Evolutionary conservation across 1,140 invertebrate species (phyloP).

Genomic region (Lepidostoma basale): DNA sequence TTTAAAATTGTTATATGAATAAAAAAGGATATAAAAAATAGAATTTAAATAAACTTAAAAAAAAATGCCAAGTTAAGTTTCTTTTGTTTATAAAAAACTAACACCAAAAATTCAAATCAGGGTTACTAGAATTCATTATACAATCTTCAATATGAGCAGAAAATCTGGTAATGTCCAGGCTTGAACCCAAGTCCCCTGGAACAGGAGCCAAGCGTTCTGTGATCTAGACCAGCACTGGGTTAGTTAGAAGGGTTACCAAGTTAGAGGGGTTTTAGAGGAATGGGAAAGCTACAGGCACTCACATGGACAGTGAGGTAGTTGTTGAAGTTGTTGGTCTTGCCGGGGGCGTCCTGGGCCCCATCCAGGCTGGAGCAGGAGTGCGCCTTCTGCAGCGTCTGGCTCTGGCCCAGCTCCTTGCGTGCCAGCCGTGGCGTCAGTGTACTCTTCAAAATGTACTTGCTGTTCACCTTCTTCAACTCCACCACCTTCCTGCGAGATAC

Average conservation of each 20-base stretch:
- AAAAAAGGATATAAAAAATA: too few species aligned
- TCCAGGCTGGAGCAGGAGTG: slow-evolving; percentile 73
- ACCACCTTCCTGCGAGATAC: slow-evolving; percentile 73
- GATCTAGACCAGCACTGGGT: background rate
- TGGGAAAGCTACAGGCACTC: slow-evolving; percentile 51
- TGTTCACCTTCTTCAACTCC: slow-evolving; percentile 81
- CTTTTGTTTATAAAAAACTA: too few species aligned
- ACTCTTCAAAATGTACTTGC: slow-evolving; percentile 82
- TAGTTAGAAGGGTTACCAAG: background rate
- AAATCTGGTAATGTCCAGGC: too few species aligned
- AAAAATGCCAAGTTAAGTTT: too few species aligned
- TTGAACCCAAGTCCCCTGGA: too few species aligned
- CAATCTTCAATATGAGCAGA: too few species aligned
- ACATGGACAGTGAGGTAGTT: slow-evolving; percentile 79
- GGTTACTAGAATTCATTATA: too few species aligned
- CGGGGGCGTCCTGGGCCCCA: slow-evolving; percentile 60
- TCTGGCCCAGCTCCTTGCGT: slow-evolving; percentile 64
- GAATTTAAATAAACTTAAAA: too few species aligned
- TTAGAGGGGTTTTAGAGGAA: background rate
- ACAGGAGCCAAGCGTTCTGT: too few species aligned
- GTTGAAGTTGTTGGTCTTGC: slow-evolving; percentile 57
- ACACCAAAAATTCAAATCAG: too few species aligned
- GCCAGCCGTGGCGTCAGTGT: slow-evolving; percentile 77
- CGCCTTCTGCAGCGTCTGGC: slow-evolving; percentile 66
- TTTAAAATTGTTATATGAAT: too few species aligned